phyloP scores from a whole-genome alignment of 2,888 invertebrate species.

The Archips xylosteana region DNA sequence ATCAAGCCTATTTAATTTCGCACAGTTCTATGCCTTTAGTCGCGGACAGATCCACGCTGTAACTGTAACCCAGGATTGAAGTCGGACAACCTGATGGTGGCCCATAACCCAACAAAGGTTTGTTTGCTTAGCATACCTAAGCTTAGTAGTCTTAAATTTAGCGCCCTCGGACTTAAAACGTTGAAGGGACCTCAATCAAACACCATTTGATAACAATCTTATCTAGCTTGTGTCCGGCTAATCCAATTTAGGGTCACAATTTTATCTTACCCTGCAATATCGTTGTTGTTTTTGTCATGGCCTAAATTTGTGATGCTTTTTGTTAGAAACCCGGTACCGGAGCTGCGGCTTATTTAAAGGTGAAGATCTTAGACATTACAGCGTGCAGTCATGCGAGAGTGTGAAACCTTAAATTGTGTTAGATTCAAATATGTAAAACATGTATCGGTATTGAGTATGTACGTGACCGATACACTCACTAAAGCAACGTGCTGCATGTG shows the following conservation, averaged over 20 bases:
- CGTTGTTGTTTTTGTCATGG: not conserved
- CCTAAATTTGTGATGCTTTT: not conserved
- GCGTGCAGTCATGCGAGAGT: no score
- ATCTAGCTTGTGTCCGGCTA: not conserved
- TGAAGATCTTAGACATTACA: no score
- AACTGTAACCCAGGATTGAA: not conserved
- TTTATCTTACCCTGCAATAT: not conserved
- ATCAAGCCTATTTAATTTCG: no score
- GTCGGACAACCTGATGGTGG: not conserved
- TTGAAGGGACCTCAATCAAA: not conserved
- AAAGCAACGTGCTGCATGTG: no score
- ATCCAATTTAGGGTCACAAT: conserved; percentile 10
- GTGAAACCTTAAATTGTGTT: no score
- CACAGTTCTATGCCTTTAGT: not conserved
- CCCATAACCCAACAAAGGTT: not conserved
- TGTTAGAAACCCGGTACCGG: not conserved
- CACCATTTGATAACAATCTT: conserved; percentile 8
- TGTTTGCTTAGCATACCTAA: not conserved
- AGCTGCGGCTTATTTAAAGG: not conserved
- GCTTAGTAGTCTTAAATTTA: not conserved
- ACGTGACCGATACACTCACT: no score
- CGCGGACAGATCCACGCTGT: not conserved
- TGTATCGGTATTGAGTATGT: no score
- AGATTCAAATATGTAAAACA: no score
- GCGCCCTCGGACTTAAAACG: not conserved